Percentiles rank a stretch among this genome's conserved stretches.
Evolutionary conservation across 2,797 vertebrate genomes (phyloP).

Genomic region (Saguinus oedipus): DNA sequence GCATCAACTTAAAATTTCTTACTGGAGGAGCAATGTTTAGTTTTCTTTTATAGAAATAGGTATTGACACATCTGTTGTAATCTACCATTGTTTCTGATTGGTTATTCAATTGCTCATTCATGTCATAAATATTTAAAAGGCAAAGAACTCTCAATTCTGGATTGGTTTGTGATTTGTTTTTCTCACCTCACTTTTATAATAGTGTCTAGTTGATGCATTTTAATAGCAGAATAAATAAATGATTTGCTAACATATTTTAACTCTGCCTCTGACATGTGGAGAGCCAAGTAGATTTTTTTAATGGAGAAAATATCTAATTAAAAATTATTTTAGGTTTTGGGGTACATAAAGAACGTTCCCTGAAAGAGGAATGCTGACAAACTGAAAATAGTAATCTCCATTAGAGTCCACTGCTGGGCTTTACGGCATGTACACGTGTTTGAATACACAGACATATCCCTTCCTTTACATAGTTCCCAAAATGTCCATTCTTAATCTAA

Average conservation of each 20-base stretch:
- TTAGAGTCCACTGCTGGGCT: too few relatives aligned
- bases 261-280: background rate
- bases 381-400: too few relatives aligned
- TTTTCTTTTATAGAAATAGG: background rate
- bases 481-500: too few relatives aligned
- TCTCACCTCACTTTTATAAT: background rate
- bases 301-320: background rate
- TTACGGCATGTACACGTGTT: too few relatives aligned
- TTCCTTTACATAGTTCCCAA: too few relatives aligned
- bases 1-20: constrained; percentile 50
- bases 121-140: constrained; percentile 30
- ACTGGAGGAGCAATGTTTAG: constrained; percentile 34
- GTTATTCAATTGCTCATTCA: background rate
- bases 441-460: too few relatives aligned
- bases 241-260: background rate
- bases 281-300: background rate
- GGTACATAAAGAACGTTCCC: too few relatives aligned
- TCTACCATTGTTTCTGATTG: constrained; percentile 47
- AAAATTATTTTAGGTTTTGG: background rate
- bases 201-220: background rate
- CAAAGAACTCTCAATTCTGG: background rate
- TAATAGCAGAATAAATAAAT: background rate
- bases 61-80: constrained; percentile 17
- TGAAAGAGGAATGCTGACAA: too few relatives aligned
- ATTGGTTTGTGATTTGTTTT: constrained; percentile 31